These are phyloP conservation scores for Drosophila villosipedis DNA, from an alignment of 2,888 invertebrate species.

Conservation along the genomic window DNA sequence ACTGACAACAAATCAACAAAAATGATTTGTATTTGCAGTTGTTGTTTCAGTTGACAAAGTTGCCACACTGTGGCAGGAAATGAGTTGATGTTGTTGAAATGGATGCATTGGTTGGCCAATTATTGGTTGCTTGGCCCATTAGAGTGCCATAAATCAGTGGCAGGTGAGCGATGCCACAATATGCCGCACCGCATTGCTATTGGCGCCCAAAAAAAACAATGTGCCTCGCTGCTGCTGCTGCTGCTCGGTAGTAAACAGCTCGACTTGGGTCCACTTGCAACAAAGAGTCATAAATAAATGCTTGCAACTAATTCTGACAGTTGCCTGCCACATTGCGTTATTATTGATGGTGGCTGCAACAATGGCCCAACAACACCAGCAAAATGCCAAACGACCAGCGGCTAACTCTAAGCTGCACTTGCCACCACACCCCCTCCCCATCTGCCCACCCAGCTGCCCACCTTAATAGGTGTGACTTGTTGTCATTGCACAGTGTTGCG, in stretches of 20 bases:
- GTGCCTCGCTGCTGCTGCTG: slow-evolving; percentile 9
- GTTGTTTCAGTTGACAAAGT: slow-evolving; percentile 6
- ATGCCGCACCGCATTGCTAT: slow-evolving; percentile 21
- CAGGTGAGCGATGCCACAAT: slow-evolving; percentile 51
- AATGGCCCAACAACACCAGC: slow-evolving; percentile 41
- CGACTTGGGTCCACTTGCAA: slow-evolving; percentile 36
- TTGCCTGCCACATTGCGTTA: slow-evolving; percentile 75
- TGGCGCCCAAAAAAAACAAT: slow-evolving; percentile 52
- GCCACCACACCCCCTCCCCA: background rate
- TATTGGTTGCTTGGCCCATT: slow-evolving; percentile 67
- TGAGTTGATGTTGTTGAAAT: slow-evolving; percentile 2
- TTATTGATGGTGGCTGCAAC: slow-evolving; percentile 72
- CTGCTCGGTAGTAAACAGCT: slow-evolving; percentile 1
- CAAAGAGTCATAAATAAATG: slow-evolving; percentile 81
- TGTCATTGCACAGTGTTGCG: slow-evolving; percentile 15
- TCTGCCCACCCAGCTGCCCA: background rate
- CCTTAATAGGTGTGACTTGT: slow-evolving; percentile 8
- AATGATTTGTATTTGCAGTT: background rate
- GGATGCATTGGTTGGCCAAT: slow-evolving; percentile 50
- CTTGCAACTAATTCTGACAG: slow-evolving; percentile 79
- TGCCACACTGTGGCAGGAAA: slow-evolving; percentile 36
- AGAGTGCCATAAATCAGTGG: slow-evolving; percentile 69
- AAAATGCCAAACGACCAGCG: slow-evolving; percentile 12
- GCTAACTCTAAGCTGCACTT: slow-evolving; percentile 3
- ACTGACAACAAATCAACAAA: slow-evolving; percentile 4